phyloP scores from a whole-genome alignment of 2,797 vertebrate genomes.

The Lacerta agilis region DNA sequence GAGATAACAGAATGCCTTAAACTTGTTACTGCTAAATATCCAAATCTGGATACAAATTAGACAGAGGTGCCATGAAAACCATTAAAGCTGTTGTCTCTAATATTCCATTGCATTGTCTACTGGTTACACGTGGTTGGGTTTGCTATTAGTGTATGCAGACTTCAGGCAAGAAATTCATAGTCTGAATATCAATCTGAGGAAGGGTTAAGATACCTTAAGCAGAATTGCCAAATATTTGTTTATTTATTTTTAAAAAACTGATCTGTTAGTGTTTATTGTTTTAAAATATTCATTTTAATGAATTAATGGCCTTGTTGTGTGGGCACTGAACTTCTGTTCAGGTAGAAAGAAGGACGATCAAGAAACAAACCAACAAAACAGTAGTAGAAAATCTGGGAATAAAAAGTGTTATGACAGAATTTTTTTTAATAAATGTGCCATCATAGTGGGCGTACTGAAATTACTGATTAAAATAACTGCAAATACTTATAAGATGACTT shows the following conservation, averaged over 20 bases:
- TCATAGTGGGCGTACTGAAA: background rate
- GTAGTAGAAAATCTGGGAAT: background rate
- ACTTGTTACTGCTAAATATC: slow-evolving; percentile 33
- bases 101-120: slow-evolving; percentile 28
- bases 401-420: background rate
- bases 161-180: slow-evolving; percentile 25
- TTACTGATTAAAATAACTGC: background rate
- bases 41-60: slow-evolving; percentile 47
- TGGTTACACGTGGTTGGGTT: background rate
- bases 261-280: background rate
- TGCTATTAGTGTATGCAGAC: background rate
- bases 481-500: no score
- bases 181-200: slow-evolving; percentile 25
- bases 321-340: background rate
- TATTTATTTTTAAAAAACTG: background rate
- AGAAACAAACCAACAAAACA: background rate
- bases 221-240: background rate
- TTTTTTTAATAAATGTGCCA: background rate
- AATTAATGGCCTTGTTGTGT: background rate
- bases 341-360: no score
- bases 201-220: background rate
- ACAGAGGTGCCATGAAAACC: slow-evolving; percentile 1
- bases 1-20: slow-evolving; percentile 39
- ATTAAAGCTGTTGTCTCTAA: slow-evolving; percentile 43
- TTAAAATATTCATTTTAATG: background rate